Conservation (phyloP, 30 jellyfish, hydroid and myxozoan species). For the Turritopsis rubra region DNA sequence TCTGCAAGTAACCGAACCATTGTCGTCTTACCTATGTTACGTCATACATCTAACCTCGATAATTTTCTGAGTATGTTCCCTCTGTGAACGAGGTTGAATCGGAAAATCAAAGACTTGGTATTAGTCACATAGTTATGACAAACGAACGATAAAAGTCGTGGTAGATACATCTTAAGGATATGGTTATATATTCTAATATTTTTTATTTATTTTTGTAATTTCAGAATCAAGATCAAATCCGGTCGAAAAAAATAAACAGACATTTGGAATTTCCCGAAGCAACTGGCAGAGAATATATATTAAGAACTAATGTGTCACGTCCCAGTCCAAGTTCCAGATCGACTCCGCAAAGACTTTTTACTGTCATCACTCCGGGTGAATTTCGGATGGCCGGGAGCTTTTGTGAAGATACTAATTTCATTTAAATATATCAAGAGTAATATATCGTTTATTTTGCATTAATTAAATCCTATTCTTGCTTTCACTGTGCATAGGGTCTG, state of each 20-base stretch:
- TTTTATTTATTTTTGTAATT: background rate
- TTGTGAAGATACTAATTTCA: constrained; percentile 70
- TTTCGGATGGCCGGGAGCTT: constrained; percentile 78
- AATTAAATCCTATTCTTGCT: background rate
- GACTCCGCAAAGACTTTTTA: constrained; percentile 76
- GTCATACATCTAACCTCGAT: too few species aligned
- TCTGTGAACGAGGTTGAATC: too few species aligned
- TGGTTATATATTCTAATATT: too few species aligned
- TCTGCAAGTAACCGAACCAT: too few species aligned
- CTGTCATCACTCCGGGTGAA: constrained; percentile 83
- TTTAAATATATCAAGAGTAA: background rate
- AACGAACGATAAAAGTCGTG: too few species aligned
- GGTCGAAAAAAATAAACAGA: constrained; percentile 26
- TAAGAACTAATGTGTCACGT: constrained; percentile 57
- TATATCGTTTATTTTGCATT: too few species aligned
- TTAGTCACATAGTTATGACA: too few species aligned
- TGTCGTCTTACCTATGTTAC: too few species aligned
- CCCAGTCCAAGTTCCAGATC: constrained; percentile 71
- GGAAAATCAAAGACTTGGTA: too few species aligned
- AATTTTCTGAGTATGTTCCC: too few species aligned
- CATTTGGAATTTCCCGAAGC: constrained; percentile 58
- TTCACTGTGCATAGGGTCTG: too few species aligned
- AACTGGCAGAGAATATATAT: constrained; percentile 87
- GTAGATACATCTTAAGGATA: too few species aligned
- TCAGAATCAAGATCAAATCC: constrained; percentile 8